Percentiles rank a stretch among this genome's conserved stretches.
phyloP scores from a whole-genome alignment of 1,140 invertebrate genomes.

The Drosophila azteca region DNA sequence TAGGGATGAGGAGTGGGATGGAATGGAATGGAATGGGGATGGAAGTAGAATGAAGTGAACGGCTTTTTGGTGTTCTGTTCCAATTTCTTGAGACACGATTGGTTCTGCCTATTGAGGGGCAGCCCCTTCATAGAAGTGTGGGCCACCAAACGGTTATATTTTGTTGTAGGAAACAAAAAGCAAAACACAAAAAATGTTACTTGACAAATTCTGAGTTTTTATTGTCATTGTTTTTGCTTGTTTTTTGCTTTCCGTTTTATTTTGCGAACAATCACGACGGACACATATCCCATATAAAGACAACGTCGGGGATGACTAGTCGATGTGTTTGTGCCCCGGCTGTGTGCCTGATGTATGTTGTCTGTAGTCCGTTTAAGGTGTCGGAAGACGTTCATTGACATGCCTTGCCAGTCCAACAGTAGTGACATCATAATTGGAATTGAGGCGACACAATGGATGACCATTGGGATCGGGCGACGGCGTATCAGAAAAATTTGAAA shows the following conservation, averaged over 20 bases:
- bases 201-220: constrained; percentile 31
- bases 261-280: constrained; percentile 54
- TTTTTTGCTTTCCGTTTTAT: constrained; percentile 53
- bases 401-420: constrained; percentile 6
- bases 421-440: constrained; percentile 79
- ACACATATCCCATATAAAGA: constrained; percentile 55
- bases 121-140: constrained; percentile 5
- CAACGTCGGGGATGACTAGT: constrained; percentile 48
- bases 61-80: constrained; percentile 39
- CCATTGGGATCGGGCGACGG: not conserved
- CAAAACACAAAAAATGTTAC: constrained; percentile 36
- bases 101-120: constrained; percentile 36
- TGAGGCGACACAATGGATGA: constrained; percentile 11
- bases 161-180: not conserved
- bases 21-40: too few relatives aligned
- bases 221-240: constrained; percentile 38
- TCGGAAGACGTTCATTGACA: constrained; percentile 77
- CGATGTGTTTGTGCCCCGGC: constrained; percentile 5
- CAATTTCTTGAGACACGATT: constrained; percentile 49
- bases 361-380: constrained; percentile 58
- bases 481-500: constrained; percentile 5
- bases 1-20: too few relatives aligned
- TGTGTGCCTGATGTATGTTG: constrained; percentile 13
- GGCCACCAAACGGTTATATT: constrained; percentile 29
- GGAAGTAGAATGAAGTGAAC: constrained; percentile 7